A percentile compares a stretch with the other conserved stretches of the same genome.
Conservation (phyloP, 2,113 vertebrate genomes). For the Nansenia antarctica region DNA sequence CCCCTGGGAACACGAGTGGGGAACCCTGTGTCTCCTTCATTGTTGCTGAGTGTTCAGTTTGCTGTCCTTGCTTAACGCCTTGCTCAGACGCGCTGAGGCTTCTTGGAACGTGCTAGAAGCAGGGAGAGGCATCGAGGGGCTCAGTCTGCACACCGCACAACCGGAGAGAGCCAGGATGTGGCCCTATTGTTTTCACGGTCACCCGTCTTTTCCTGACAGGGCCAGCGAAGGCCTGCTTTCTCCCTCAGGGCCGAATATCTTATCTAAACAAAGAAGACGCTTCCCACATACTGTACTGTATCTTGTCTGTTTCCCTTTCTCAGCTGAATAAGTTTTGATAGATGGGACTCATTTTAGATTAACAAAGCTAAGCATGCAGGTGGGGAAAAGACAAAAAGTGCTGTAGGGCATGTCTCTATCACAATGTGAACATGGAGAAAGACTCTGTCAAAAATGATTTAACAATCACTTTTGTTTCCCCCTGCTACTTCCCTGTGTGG, state of each 20-base stretch:
- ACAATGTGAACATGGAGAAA: neutral
- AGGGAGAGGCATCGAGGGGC: constrained; percentile 20
- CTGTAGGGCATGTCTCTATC: neutral
- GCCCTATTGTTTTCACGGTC: constrained; percentile 75
- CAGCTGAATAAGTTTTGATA: neutral
- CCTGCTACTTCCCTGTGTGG: neutral
- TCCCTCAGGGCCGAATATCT: constrained; percentile 43
- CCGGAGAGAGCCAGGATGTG: constrained; percentile 67
- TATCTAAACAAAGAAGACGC: constrained; percentile 52
- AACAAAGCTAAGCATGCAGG: constrained; percentile 33
- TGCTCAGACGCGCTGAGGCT: constrained; percentile 46
- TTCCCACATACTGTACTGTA: constrained; percentile 19
- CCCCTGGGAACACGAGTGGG: neutral
- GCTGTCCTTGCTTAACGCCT: constrained; percentile 18
- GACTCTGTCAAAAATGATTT: too few relatives aligned
- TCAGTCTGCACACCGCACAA: constrained; percentile 7
- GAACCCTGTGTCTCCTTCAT: constrained; percentile 28
- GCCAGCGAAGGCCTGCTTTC: constrained; percentile 41
- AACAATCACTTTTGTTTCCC: too few relatives aligned
- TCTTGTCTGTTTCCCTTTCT: constrained; percentile 43
- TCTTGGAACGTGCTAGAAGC: constrained; percentile 48
- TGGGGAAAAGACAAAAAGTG: neutral
- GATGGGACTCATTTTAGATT: neutral
- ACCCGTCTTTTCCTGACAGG: constrained; percentile 62
- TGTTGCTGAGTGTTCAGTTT: constrained; percentile 56